phyloP scores from a whole-genome alignment of 1,140 invertebrate species.

The Pseudobourletiella spinata region DNA sequence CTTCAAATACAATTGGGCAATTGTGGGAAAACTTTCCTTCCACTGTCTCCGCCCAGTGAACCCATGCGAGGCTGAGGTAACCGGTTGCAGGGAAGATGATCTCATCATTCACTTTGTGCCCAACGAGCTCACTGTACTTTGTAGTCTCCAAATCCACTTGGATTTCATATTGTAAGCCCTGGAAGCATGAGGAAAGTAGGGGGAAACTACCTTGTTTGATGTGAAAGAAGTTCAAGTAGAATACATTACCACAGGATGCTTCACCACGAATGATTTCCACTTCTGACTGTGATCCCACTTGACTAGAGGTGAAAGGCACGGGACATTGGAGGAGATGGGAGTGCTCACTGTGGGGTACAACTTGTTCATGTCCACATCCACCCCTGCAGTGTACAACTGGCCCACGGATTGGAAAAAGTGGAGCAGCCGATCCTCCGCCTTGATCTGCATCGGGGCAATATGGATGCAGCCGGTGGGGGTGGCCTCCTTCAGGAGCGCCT shows the following conservation, averaged over 20 bases:
- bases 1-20: conserved; percentile 77
- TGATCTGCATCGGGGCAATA: conserved; percentile 68
- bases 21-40: conserved; percentile 66
- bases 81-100: conserved; percentile 92
- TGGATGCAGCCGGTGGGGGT: conserved; percentile 52
- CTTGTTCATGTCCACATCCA: conserved; percentile 11
- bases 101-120: conserved; percentile 91
- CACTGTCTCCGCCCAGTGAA: conserved; percentile 68
- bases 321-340: conserved; percentile 15
- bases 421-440: conserved; percentile 58
- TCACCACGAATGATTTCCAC: conserved; percentile 49
- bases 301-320: conserved; percentile 12
- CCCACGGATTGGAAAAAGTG: conserved; percentile 60
- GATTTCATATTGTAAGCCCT: too few species aligned
- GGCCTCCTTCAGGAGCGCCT: conserved; percentile 54
- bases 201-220: too few species aligned
- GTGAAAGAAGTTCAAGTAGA: too few species aligned
- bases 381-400: conserved; percentile 24
- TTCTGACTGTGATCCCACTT: conserved; percentile 45
- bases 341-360: conserved; percentile 17
- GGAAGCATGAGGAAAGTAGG: too few species aligned
- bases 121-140: conserved; percentile 67
- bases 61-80: conserved; percentile 86
- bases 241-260: background rate
- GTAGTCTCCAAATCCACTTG: too few species aligned